Conservation (phyloP, 2,888 invertebrate genomes). For the Masnerella sp. region DNA sequence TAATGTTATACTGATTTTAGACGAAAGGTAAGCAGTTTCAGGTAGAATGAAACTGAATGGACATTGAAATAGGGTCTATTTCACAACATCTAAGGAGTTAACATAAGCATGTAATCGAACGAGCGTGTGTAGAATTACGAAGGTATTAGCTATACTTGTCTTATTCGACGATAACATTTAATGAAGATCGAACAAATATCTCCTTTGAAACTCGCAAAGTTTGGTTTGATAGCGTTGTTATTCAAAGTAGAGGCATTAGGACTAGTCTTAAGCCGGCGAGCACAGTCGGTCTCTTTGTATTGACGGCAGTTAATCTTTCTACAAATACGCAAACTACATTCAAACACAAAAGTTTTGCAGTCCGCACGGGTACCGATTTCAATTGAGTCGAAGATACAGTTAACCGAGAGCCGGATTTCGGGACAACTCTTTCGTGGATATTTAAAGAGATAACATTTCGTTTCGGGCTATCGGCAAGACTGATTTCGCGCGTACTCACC, state of each 20-base stretch:
- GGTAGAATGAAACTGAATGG: too few relatives aligned
- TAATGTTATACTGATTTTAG: too few relatives aligned
- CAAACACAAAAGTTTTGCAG: slow-evolving; percentile 40
- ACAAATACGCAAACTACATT: slow-evolving; percentile 52
- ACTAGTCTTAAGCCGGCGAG: slow-evolving; percentile 37
- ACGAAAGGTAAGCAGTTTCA: too few relatives aligned
- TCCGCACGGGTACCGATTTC: slow-evolving; percentile 32
- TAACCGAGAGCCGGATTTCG: slow-evolving; percentile 17
- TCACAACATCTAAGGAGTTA: not conserved
- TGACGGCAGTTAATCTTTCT: slow-evolving; percentile 53
- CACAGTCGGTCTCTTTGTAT: slow-evolving; percentile 41
- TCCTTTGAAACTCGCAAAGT: slow-evolving; percentile 37
- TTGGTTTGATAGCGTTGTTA: slow-evolving; percentile 33
- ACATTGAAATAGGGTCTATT: too few relatives aligned
- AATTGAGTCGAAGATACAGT: slow-evolving; percentile 30
- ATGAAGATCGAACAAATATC: slow-evolving; percentile 46
- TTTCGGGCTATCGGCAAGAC: slow-evolving; percentile 2
- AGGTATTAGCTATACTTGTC: slow-evolving; percentile 17
- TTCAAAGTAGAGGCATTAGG: slow-evolving; percentile 41
- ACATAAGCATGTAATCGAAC: slow-evolving; percentile 12
- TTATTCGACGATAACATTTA: slow-evolving; percentile 43
- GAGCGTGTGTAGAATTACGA: slow-evolving; percentile 16
- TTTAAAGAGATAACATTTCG: slow-evolving; percentile 44
- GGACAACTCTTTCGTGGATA: slow-evolving; percentile 32
- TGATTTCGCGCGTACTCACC: slow-evolving; percentile 79